phyloP scores from a whole-genome alignment of 2,113 vertebrate species.

The Brachyhypopomus occidentalis region DNA sequence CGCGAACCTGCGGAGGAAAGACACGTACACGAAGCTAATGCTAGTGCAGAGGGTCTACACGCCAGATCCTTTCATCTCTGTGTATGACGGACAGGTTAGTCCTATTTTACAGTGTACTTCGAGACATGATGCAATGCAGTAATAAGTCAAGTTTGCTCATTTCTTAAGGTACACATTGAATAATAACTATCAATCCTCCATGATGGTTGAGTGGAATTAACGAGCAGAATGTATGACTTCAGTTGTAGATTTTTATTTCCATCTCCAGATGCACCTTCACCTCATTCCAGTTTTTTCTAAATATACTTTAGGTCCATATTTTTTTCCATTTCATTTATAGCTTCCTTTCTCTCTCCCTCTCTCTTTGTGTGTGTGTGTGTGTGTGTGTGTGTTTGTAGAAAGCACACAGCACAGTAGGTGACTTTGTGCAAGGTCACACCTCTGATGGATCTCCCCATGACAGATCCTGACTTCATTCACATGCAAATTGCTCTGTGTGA shows the following conservation, averaged over 20 bases:
- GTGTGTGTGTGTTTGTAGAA: constrained; percentile 18
- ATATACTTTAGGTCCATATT: constrained; percentile 7
- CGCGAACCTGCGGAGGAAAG: constrained; percentile 77
- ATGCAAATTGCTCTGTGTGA: constrained; percentile 66
- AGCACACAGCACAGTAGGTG: constrained; percentile 44
- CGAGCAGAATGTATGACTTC: neutral
- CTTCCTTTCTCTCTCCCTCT: constrained; percentile 13
- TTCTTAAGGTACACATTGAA: neutral
- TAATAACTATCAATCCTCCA: neutral
- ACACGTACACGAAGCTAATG: neutral
- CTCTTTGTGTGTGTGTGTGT: neutral
- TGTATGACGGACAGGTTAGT: neutral
- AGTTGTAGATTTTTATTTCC: neutral
- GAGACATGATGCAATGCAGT: neutral
- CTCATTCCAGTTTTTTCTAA: neutral
- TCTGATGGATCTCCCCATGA: constrained; percentile 61
- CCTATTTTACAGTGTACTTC: neutral
- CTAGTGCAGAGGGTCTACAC: no score
- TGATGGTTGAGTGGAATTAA: neutral
- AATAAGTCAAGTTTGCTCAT: neutral
- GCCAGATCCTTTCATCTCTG: neutral
- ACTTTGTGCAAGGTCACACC: constrained; percentile 65
- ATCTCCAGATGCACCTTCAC: neutral
- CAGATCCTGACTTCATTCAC: constrained; percentile 62
- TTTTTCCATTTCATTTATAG: neutral